Percentiles rank a stretch among this genome's conserved stretches.
Evolutionary conservation across 2,113 vertebrate species (phyloP).

Genomic region (Psilopogon haemacephalus): DNA sequence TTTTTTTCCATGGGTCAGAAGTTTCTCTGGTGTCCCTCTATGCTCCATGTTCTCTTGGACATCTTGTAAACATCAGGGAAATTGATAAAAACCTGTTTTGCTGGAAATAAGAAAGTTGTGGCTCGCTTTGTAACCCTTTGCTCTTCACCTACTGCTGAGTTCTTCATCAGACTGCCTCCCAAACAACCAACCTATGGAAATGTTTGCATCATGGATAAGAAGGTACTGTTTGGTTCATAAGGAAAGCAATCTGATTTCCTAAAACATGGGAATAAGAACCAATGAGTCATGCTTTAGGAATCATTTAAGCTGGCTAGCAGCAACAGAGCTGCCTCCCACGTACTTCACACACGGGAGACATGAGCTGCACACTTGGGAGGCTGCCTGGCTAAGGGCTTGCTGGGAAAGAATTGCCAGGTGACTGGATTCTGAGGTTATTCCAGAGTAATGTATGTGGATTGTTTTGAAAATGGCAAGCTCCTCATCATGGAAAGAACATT

Average conservation of each 20-base stretch:
- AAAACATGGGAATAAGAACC: not conserved
- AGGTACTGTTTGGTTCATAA: not conserved
- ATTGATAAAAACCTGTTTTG: not conserved
- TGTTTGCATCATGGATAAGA: not conserved
- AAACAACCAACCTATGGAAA: not conserved
- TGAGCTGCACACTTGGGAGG: not conserved
- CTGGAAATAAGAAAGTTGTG: not conserved
- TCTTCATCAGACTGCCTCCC: not conserved
- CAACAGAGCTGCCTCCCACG: not conserved
- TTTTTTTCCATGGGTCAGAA: not conserved
- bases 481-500: not conserved
- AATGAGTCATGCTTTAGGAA: not conserved
- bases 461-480: not conserved
- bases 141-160: not conserved
- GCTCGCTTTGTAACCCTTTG: not conserved
- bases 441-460: fast-evolving
- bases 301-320: not conserved
- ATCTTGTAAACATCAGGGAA: not conserved
- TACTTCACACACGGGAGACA: not conserved
- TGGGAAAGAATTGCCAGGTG: not conserved
- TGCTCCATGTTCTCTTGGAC: not conserved
- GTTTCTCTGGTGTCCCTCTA: not conserved
- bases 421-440: fast-evolving
- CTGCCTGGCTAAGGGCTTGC: not conserved
- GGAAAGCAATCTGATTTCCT: not conserved